Evolutionary conservation across 2,888 invertebrate genomes (phyloP), one percentile per base, ranked within the genome.

Genomic region (Linnaemya tessellans): DNA sequence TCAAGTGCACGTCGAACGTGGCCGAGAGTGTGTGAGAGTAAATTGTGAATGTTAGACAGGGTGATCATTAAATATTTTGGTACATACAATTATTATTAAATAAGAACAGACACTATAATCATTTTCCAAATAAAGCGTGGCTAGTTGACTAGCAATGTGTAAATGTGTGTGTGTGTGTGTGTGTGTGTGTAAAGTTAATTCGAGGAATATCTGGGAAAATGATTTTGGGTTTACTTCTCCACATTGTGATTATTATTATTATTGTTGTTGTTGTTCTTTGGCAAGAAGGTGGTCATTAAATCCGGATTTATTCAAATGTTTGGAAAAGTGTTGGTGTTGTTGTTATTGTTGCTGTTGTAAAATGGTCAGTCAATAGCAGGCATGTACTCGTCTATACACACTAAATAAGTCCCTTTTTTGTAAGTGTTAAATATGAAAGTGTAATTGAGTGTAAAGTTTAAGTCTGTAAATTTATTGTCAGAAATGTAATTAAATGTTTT

Each of bases 391-490:
- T n/a, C n/a, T n/a, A n/a, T n/a, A n/a, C 1, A 25, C 58, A 58
- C 67, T n/a, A 62, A 51, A 62, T 11, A 79, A 79, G 62, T 35
- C 30, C 18, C 56, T 43, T 71, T 70, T 70, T 71, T 70, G 62
- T 25, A 56, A 35, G 79, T 79, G 79, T 80, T 80, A 80, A 67
- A 68, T 73, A 65, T 41, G 41, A 67, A 68, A 62, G 81, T 71
- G 82, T 85, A 85, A 85, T 85, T 85, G 85, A 80, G 85, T 85
- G 85, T 80, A 82, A 85, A 85, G 79, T 73, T 85, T 85, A 73
- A 77, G 56, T 51, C 62, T 43, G 1, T 38, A 62, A 75, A 68
- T 81, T 81, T 81, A 68, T 81, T 81, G 58, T 58, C 35, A 15
- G 79, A 70, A 80, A 78, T 80, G 84, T 84, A 84, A 84, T 84